phyloP scores from a whole-genome alignment of 2,113 vertebrate species.

The Theristicus caerulescens region DNA sequence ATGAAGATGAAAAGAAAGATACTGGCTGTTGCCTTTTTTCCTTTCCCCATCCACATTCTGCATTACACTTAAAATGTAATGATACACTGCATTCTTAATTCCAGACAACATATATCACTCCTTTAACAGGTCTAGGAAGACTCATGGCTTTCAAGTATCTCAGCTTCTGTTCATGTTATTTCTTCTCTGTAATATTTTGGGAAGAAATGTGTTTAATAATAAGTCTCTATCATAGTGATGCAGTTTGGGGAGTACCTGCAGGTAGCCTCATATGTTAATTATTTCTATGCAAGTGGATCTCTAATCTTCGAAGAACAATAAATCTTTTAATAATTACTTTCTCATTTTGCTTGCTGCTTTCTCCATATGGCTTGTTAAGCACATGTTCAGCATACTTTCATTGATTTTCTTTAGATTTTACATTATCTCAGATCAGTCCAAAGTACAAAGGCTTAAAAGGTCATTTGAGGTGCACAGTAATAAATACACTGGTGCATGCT shows the following conservation, averaged over 20 bases:
- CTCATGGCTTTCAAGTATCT: not conserved
- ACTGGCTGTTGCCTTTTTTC: not conserved
- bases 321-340: slow-evolving; percentile 34
- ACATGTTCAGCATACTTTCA: not conserved
- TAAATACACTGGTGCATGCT: not conserved
- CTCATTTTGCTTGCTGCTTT: slow-evolving; percentile 5
- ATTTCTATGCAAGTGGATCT: not conserved
- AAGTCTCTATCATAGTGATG: not conserved
- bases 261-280: not conserved
- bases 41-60: not conserved
- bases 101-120: not conserved
- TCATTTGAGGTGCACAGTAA: not conserved
- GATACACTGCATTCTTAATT: not conserved
- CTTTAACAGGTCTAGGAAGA: not conserved
- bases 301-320: slow-evolving; percentile 23
- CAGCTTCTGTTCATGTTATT: not conserved
- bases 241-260: not conserved
- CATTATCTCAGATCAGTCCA: not conserved
- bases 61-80: not conserved
- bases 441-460: not conserved
- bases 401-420: slow-evolving; percentile 14
- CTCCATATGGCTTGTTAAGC: slow-evolving; percentile 9
- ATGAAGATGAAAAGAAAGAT: not conserved
- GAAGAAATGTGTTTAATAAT: not conserved
- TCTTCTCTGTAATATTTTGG: not conserved